These are phyloP conservation scores for Opisthocomus hoazin DNA, from an alignment of 2,113 vertebrate species.

Conservation along the genomic window DNA sequence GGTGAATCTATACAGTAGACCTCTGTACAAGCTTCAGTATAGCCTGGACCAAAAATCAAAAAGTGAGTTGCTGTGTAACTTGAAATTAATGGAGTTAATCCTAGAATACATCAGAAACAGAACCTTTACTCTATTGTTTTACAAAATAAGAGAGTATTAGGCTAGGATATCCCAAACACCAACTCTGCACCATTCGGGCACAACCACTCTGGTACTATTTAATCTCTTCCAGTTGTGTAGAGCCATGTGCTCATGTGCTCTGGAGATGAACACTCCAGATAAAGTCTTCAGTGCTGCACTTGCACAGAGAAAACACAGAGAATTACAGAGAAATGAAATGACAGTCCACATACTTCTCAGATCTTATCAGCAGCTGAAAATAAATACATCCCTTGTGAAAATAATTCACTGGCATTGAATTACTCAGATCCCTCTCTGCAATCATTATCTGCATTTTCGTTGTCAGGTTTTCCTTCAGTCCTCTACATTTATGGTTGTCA, in stretches of 20 bases:
- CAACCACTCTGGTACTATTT: background rate
- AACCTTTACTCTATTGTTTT: background rate
- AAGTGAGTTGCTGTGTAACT: background rate
- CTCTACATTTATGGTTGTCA: background rate
- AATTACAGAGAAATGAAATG: background rate
- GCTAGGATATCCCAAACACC: background rate
- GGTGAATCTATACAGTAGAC: background rate
- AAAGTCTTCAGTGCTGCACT: background rate
- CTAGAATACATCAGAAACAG: background rate
- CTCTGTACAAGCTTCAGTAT: background rate
- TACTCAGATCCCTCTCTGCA: background rate
- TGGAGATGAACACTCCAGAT: background rate
- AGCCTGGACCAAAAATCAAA: background rate
- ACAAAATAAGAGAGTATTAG: rapidly evolving
- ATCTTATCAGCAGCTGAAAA: constrained; percentile 9
- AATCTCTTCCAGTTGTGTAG: background rate
- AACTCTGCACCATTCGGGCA: background rate
- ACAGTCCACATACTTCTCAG: background rate
- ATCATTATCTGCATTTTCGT: background rate
- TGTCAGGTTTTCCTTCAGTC: background rate
- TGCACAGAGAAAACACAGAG: background rate
- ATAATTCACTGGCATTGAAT: background rate
- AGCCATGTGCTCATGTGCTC: background rate
- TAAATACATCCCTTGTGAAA: background rate
- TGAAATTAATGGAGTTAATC: background rate